Percentiles rank a stretch among this genome's conserved stretches.
Conservation (phyloP, 2,797 vertebrate genomes). For the Potorous gilbertii region DNA sequence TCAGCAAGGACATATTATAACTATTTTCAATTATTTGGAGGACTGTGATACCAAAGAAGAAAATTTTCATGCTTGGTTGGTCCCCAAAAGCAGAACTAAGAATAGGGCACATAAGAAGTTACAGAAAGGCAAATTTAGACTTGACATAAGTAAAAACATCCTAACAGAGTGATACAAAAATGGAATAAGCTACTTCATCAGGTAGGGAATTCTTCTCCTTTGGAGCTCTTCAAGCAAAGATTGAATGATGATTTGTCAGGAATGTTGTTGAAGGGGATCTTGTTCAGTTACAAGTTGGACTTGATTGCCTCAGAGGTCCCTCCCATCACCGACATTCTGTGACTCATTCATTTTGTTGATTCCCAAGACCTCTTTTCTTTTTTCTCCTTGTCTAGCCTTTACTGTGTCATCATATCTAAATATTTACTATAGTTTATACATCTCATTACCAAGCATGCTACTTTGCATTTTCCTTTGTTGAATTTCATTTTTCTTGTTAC, state of each 20-base stretch:
- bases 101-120: not conserved
- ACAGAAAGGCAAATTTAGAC: not conserved
- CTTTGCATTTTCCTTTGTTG: not conserved
- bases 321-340: not conserved
- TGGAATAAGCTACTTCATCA: not conserved
- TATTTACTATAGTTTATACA: not conserved
- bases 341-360: not conserved
- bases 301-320: not conserved
- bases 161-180: not conserved
- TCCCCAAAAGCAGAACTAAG: not conserved
- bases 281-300: not conserved
- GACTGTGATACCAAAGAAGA: not conserved
- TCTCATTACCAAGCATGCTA: not conserved
- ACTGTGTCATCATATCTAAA: not conserved
- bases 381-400: not conserved
- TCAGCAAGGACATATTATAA: not conserved
- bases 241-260: not conserved
- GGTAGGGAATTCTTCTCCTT: not conserved
- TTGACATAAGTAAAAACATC: not conserved
- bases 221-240: not conserved
- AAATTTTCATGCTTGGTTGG: not conserved
- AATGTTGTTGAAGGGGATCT: not conserved
- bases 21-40: not conserved
- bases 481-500: not conserved
- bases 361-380: not conserved